phyloP scores from a whole-genome alignment of 37 sponge, comb jelly and placozoan species.

The Cladorhizidae sp. region DNA sequence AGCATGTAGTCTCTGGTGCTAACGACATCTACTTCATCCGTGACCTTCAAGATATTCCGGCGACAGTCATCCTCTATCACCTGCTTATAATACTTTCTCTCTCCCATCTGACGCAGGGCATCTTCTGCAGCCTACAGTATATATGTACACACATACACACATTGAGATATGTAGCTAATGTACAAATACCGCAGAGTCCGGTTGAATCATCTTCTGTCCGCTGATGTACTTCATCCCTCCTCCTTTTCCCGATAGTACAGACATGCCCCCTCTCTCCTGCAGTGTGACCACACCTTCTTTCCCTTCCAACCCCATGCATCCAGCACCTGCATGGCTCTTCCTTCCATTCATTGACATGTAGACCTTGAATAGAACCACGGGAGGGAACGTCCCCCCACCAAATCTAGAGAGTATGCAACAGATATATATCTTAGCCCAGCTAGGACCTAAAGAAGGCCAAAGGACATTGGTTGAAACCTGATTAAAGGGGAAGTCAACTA shows the following conservation, averaged over 20 bases:
- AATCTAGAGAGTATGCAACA: conserved; percentile 52
- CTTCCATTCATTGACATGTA: conserved; percentile 53
- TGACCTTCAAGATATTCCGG: conserved; percentile 58
- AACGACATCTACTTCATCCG: conserved; percentile 85
- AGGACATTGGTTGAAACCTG: too few species aligned
- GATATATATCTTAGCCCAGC: too few species aligned
- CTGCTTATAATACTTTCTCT: conserved; percentile 82
- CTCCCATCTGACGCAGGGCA: conserved; percentile 91
- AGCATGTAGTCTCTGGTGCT: conserved; percentile 94
- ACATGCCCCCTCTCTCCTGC: too few species aligned
- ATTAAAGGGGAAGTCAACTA: too few species aligned
- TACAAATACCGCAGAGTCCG: conserved; percentile 64
- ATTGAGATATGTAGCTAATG: not conserved
- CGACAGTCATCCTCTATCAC: conserved; percentile 84
- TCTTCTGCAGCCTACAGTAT: conserved; percentile 82
- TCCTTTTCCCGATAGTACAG: not conserved
- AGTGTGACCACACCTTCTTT: too few species aligned
- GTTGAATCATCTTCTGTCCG: conserved; percentile 88
- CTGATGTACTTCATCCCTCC: conserved; percentile 75
- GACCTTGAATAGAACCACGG: conserved; percentile 89
- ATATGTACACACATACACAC: not conserved
- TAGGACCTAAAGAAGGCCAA: too few species aligned
- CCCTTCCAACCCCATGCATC: too few species aligned
- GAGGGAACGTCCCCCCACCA: conserved; percentile 89
- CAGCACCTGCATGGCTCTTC: not conserved